Base-by-base conservation (phyloP, 2,797 vertebrate genomes). In the Lithobates sylvaticus region DNA sequence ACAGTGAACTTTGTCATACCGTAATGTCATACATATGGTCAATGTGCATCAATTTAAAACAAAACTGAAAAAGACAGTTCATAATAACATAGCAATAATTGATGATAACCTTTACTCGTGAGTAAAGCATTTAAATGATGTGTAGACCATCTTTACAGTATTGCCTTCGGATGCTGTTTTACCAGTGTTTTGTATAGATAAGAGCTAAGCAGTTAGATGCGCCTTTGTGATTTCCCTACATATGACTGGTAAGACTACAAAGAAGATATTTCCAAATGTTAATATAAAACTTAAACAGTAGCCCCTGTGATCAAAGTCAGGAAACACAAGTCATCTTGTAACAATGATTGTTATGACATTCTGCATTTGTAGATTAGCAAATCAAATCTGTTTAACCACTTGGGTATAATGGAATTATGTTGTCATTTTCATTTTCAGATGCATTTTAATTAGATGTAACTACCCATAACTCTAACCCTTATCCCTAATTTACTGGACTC, bases 191-290 rank as follows among this genome's bases (percentile, higher is more conserved):
- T 65, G 15, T n/a, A 67, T 10, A 70, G 67, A 81, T 70, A 81
- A 50, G 65, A 81, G 47, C n/a, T 42, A 32, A 15, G 39, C 18
- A 50, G n/a, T 47, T 39, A 54, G 78, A 81, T 81, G 67, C 3
- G 3, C 50, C 16, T 54, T 54, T 54, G 16, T 76, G 73, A 54
- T 76, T 50, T 29, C n/a, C n/a, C 47, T 54, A 15, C 8, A 13
- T n/a, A 21, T 27, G 27, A 23, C 73, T 29, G 2, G 12, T 76
- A 16, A 27, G 58, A 18, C 42, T 50, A 54, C 47, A 58, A 54
- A 29, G 44, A 47, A 47, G 26, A 58, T 50, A 29, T 50, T 58
- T 58, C 1, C 2, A 61, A 76, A 76, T 50, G 47, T 16, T 32
- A 26, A 26, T 47, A 76, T 5, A 34, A 32, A 12, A 76, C 21